Percentiles rank a stretch among this genome's conserved stretches.
These are phyloP conservation scores for Orchesellides sinensis DNA, from an alignment of 2,888 invertebrate genomes.

Conservation along the genomic window DNA sequence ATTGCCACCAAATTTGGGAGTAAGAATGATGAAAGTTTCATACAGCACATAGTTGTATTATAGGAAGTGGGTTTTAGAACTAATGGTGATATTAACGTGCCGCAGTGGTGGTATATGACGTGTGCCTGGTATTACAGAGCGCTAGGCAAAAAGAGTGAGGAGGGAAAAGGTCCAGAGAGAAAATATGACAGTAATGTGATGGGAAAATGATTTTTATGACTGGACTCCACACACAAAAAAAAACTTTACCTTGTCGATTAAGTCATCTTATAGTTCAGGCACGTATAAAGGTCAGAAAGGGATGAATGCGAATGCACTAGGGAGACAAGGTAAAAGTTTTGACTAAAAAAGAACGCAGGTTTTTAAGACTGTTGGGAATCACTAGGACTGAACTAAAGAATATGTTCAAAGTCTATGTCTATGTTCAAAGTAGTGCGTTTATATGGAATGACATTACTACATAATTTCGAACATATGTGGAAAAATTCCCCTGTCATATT, in stretches of 20 bases:
- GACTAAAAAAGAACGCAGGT: neutral
- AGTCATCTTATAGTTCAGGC: constrained; percentile 53
- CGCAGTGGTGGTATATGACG: neutral
- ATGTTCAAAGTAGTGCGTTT: neutral
- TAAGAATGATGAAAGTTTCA: too few species aligned
- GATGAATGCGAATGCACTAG: neutral
- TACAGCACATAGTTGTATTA: neutral
- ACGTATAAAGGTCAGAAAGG: constrained; percentile 55
- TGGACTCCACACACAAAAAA: constrained; percentile 20
- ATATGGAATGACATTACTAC: neutral
- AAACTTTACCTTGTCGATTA: constrained; percentile 27
- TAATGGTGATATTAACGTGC: constrained; percentile 36
- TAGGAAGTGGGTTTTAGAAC: too few species aligned
- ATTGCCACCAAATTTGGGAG: too few species aligned
- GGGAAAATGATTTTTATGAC: constrained; percentile 61
- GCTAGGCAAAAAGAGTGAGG: neutral
- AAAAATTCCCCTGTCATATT: too few species aligned
- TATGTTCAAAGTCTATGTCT: too few species aligned
- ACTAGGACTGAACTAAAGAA: too few species aligned
- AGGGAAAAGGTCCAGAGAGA: constrained; percentile 2
- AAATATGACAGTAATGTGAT: constrained; percentile 58
- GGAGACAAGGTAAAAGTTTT: neutral
- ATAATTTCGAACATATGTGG: too few species aligned
- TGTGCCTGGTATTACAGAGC: neutral
- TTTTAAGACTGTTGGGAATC: neutral